Evolutionary conservation across 1,140 invertebrate species (phyloP).

Genomic region (Aphidius ervi): DNA sequence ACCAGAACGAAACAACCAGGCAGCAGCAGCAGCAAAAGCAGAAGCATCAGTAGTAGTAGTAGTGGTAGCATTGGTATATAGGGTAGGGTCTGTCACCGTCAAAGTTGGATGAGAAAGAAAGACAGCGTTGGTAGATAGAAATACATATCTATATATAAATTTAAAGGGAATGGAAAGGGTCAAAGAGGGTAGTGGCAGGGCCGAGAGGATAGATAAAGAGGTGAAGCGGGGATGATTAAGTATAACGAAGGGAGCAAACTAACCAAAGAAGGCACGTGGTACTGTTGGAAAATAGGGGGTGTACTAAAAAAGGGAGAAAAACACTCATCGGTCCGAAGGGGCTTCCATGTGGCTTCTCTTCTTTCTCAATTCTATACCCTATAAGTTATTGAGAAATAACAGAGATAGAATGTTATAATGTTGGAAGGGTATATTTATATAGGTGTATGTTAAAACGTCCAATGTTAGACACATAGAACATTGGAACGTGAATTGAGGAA

Average conservation of each 20-base stretch:
- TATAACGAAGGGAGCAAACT: slow-evolving; percentile 17
- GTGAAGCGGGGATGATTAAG: not conserved
- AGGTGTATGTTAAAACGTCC: slow-evolving; percentile 17
- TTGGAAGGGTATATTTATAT: not conserved
- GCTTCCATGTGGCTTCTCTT: slow-evolving; percentile 5
- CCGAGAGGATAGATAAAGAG: not conserved
- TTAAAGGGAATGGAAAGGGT: not conserved
- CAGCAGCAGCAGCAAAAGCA: too few species aligned
- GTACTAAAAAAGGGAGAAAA: slow-evolving; percentile 17
- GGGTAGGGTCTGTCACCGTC: slow-evolving; percentile 52
- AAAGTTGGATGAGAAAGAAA: slow-evolving; percentile 33
- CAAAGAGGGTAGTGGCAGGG: not conserved
- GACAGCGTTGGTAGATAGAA: not conserved
- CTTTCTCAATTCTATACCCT: slow-evolving; percentile 3
- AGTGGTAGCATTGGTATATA: slow-evolving; percentile 27
- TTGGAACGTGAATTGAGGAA: slow-evolving; percentile 13
- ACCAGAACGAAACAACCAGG: too few species aligned
- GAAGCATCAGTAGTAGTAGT: slow-evolving; percentile 29
- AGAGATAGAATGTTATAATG: slow-evolving; percentile 9
- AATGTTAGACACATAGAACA: not conserved
- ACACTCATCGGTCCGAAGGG: slow-evolving; percentile 14
- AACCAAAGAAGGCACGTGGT: slow-evolving; percentile 22
- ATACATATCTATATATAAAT: too few species aligned
- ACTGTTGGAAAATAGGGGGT: slow-evolving; percentile 12
- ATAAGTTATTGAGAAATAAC: not conserved